These are phyloP conservation scores for Hipposideros larvatus DNA, from an alignment of 2,797 vertebrate species.

Conservation along the genomic window DNA sequence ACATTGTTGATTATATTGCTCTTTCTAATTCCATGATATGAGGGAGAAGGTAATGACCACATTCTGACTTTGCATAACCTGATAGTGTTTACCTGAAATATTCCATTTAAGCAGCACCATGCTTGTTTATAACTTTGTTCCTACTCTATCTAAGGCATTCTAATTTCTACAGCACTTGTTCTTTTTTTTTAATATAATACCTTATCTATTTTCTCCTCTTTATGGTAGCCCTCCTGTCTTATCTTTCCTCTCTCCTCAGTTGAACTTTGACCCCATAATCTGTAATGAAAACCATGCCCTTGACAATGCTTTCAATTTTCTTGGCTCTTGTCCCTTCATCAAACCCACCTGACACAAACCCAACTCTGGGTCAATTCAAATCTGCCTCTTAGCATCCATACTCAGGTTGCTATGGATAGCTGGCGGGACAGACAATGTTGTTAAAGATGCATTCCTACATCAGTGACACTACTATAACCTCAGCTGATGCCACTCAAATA, in stretches of 20 bases:
- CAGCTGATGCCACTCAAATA: not conserved
- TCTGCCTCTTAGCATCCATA: not conserved
- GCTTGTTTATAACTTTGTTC: not conserved
- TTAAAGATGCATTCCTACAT: not conserved
- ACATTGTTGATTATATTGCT: no score
- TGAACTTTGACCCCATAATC: not conserved
- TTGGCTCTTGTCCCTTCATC: not conserved
- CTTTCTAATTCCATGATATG: no score
- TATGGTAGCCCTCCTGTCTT: not conserved
- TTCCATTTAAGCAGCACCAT: not conserved
- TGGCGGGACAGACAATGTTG: not conserved
- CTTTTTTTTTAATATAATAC: not conserved
- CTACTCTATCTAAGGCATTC: not conserved
- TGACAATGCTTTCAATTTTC: not conserved
- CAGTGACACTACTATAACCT: no score
- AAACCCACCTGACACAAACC: not conserved
- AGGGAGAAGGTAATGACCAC: not conserved
- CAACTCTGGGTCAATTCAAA: not conserved
- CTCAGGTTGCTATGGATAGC: not conserved
- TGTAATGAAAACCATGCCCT: not conserved
- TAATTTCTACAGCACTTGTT: not conserved
- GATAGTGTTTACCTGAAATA: slow-evolving; percentile 5
- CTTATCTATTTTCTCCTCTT: not conserved
- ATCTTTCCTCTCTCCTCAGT: not conserved
- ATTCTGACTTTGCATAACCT: not conserved